A percentile compares a stretch with the other conserved stretches of the same genome.
Evolutionary conservation across 2,113 vertebrate species (phyloP).

Genomic region (Cnemophilus loriae): DNA sequence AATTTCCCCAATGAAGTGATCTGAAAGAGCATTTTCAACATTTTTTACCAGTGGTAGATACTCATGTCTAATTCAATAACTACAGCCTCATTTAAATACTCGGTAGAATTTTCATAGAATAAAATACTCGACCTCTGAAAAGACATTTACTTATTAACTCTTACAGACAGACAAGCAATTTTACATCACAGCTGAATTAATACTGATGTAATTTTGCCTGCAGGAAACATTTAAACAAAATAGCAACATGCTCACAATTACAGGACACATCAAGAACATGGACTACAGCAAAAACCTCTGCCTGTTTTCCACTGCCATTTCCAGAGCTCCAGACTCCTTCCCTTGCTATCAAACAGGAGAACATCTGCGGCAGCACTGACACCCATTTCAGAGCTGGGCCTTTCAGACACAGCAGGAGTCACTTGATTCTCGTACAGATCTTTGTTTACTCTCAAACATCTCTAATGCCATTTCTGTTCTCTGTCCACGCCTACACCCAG

Average conservation of each 20-base stretch:
- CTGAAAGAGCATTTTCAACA: neutral
- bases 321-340: neutral
- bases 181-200: neutral
- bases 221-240: neutral
- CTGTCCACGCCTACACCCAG: neutral
- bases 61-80: neutral
- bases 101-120: neutral
- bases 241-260: neutral
- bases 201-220: neutral
- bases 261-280: neutral
- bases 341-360: neutral
- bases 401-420: neutral
- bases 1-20: neutral
- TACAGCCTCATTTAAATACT: neutral
- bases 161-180: neutral
- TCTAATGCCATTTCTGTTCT: neutral
- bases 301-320: neutral
- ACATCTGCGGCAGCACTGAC: neutral
- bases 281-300: neutral
- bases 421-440: neutral
- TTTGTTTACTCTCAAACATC: neutral
- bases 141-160: neutral
- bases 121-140: neutral
- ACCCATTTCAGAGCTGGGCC: neutral
- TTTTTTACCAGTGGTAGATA: neutral